Evolutionary conservation across 2,888 invertebrate species (phyloP), one percentile per base, ranked within the genome.

Genomic region (Brenthis daphne): DNA sequence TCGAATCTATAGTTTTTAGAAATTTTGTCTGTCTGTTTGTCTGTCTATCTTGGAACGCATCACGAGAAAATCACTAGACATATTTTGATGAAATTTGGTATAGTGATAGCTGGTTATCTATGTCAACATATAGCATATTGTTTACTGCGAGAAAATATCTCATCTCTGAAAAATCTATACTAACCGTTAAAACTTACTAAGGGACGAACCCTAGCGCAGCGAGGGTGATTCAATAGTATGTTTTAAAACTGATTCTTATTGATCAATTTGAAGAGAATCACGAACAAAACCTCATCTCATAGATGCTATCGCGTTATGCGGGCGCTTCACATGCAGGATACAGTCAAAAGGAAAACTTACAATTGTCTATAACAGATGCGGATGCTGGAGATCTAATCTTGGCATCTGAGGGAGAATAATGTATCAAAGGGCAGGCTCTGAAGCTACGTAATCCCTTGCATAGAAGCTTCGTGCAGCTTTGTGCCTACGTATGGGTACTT

Each of bases 371-470:
- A 63, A 16, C 53, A 63, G 53, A 63, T 63, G 63, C 63, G 63
- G 63, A 63, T 63, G 61, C 61, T 37, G 63, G 53, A 60, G 58
- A 63, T 63, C 63, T 67, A 67, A 67, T 67, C 63, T 57, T 14
- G 37, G 60, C 54, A 60, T 54, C 67, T 63, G 61, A 50, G 50
- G 55, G 47, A 50, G 61, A 55, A 61, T 61, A 61, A 67, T 61
- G 67, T 61, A 61, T 67, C 67, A 67, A 67, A 67, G 67, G 55
- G 61, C 67, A 63, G 55, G 56, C 60, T 37, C 13, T 13, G 61
- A 20, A 55, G n/a, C 67, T 48, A 37, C 51, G 58, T 65, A 65
- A 65, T 58, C 65, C 58, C 53, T 43, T n/a, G 29, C 50, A 60
- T 50, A n/a, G 48, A 48, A 14, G 37, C 33, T 33, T 16, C 16